These are phyloP conservation scores for Meandrusa payeni DNA, from an alignment of 2,888 invertebrate genomes.

Conservation along the genomic window DNA sequence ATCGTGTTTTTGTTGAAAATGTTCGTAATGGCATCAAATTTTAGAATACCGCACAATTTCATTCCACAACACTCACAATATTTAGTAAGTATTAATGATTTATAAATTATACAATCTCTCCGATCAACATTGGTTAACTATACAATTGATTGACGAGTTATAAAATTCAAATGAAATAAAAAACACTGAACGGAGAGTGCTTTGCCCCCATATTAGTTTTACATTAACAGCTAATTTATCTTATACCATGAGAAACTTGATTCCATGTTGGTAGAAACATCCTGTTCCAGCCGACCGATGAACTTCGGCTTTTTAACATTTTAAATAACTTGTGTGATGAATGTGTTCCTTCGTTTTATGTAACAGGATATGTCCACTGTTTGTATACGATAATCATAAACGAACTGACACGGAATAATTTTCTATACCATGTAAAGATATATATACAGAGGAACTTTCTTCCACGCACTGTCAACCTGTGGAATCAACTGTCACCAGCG, in stretches of 20 bases:
- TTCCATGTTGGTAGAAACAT: conserved; percentile 15
- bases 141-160: conserved; percentile 10
- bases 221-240: conserved; percentile 3
- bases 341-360: not conserved
- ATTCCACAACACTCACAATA: not conserved
- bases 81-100: no score
- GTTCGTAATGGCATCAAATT: no score
- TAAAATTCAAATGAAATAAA: conserved; percentile 4
- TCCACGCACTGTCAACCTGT: no score
- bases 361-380: conserved; percentile 7
- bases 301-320: conserved; percentile 20
- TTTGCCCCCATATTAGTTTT: conserved; percentile 5
- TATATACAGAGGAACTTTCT: no score
- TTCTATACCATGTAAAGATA: no score
- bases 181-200: not conserved
- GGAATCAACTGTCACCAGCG: no score
- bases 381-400: conserved; percentile 1
- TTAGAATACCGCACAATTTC: not conserved
- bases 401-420: no score
- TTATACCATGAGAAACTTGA: conserved; percentile 10
- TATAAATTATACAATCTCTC: no score
- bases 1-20: no score
- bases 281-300: conserved; percentile 19
- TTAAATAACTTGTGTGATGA: conserved; percentile 1
- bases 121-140: not conserved